Base-by-base conservation (phyloP, 2,113 vertebrate species). In the Callospermophilus lateralis region DNA sequence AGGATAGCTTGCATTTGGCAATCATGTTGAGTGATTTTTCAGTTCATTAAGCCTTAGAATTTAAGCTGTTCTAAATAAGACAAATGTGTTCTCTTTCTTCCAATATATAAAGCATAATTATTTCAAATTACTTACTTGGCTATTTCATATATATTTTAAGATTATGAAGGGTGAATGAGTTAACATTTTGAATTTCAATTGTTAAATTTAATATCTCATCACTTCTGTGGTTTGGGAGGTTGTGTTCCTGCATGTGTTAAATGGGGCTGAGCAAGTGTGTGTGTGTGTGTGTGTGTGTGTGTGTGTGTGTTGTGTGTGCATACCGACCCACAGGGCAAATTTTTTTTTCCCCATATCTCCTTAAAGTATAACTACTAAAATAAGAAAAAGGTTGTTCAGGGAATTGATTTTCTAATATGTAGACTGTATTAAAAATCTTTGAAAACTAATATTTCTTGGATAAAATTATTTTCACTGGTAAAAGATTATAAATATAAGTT, bases 51-150 rank as follows among this genome's bases (percentile, higher is more conserved):
- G 96, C 48, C 28, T 95, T 87, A 84, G 55, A 84, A 88, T 97
- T 97, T 96, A 93, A 97, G 51, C 72, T 90, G 53, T 92, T 97
- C 84, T 83, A 96, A 97, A 98, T 92, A 97, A 95, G 97, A 98
- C 53, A 97, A 95, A 97, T 96, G 84, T 79, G 81, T 93, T 97
- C 92, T 8, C 3, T 83, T 96, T 96, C 91, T 95, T 93, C 65
- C 48, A 94, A 95, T 84, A 84, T 87, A 72, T 92, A 95, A 97
- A 92, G 72, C 32, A 65, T 88, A 95, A 94, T 97, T 95, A 96
- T 84, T 94, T 94, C 39, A 97, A 97, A 97, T 95, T 89, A 92
- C 83, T 94, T 96, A 76, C 91, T 94, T 97, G 93, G 86, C 65
- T 84, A 85, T 95, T 96, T 87, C 37, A 17, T 84, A 45, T 87